These are phyloP conservation scores for Coryphaenoides rupestris DNA, from an alignment of 2,113 vertebrate genomes.

Conservation along the genomic window DNA sequence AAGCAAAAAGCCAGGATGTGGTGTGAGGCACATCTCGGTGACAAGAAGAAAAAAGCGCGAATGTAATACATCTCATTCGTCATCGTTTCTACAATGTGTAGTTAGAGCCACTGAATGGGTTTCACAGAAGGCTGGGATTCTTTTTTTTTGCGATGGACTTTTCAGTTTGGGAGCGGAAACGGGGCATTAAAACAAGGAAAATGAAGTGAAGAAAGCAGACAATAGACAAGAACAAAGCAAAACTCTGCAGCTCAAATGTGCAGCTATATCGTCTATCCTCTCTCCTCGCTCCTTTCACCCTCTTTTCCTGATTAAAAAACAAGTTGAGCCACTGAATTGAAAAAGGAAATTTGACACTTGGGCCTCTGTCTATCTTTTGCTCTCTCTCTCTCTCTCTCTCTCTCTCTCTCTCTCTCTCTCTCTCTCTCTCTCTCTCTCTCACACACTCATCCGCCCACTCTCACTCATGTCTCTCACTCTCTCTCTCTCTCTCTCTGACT, in stretches of 20 bases:
- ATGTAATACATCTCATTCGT: slow-evolving; percentile 22
- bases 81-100: too few species aligned
- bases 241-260: too few species aligned
- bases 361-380: slow-evolving; percentile 22
- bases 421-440: slow-evolving; percentile 17
- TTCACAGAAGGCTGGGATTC: slow-evolving; percentile 13
- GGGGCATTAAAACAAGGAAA: background rate
- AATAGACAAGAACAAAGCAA: background rate
- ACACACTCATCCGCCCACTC: slow-evolving; percentile 26
- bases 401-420: slow-evolving; percentile 20
- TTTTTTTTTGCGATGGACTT: slow-evolving; percentile 43
- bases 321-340: too few species aligned
- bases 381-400: slow-evolving; percentile 47
- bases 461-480: slow-evolving; percentile 14
- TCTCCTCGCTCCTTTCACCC: too few species aligned
- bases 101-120: slow-evolving; percentile 26
- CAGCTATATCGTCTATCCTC: too few species aligned
- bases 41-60: slow-evolving; percentile 29
- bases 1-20: slow-evolving; percentile 66
- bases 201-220: background rate
- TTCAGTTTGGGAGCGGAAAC: slow-evolving; percentile 27
- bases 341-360: too few species aligned
- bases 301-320: too few species aligned
- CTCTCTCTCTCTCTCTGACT: slow-evolving; percentile 21
- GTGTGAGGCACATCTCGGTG: slow-evolving; percentile 49